A percentile compares a stretch with the other conserved stretches of the same genome.
Conservation (phyloP, 2,888 invertebrate genomes). For the Protophormia terraenovae region DNA sequence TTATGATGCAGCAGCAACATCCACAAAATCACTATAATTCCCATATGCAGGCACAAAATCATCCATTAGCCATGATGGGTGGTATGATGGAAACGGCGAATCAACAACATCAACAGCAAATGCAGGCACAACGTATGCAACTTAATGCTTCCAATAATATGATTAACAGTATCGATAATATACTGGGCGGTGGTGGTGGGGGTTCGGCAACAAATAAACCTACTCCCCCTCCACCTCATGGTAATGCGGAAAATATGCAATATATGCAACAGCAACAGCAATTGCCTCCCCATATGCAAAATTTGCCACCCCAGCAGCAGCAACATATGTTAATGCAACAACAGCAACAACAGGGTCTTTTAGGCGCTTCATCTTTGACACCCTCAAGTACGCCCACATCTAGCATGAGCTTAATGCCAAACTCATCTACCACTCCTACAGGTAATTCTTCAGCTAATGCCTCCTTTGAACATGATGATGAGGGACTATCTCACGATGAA, state of each 20-base stretch:
- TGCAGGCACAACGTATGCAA: conserved; percentile 67
- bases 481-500: conserved; percentile 75
- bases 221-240: conserved; percentile 55
- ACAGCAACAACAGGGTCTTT: conserved; percentile 64
- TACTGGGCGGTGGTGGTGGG: conserved; percentile 59
- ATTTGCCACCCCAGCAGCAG: conserved; percentile 65
- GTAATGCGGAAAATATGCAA: conserved; percentile 66
- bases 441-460: conserved; percentile 67
- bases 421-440: conserved; percentile 46
- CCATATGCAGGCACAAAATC: conserved; percentile 70
- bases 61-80: conserved; percentile 77
- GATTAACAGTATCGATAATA: conserved; percentile 71
- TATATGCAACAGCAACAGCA: conserved; percentile 69
- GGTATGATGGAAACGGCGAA: conserved; percentile 76
- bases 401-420: conserved; percentile 30
- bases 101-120: conserved; percentile 71
- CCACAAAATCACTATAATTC: conserved; percentile 72
- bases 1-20: conserved; percentile 58
- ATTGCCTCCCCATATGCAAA: conserved; percentile 65
- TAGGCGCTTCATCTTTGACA: conserved; percentile 41
- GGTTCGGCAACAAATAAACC: conserved; percentile 32
- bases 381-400: conserved; percentile 50
- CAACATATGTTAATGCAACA: conserved; percentile 64
- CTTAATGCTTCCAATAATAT: conserved; percentile 65
- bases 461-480: conserved; percentile 76